These are phyloP conservation scores for Apostichopus leukothele DNA, from an alignment of 53 echinoderm and acorn worm genomes.

Conservation along the genomic window DNA sequence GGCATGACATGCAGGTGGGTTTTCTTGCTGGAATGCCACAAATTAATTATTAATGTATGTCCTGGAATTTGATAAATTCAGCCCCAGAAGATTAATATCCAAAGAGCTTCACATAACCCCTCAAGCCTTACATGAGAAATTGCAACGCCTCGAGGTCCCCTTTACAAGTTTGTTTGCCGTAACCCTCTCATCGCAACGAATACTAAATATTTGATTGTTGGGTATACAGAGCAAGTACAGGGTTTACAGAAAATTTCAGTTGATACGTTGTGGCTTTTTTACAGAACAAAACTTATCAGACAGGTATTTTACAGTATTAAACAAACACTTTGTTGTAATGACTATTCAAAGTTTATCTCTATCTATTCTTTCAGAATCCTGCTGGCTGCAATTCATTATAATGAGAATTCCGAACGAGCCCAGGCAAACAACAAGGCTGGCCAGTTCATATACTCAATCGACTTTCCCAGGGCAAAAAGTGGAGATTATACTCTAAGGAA, in stretches of 20 bases:
- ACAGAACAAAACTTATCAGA: neutral
- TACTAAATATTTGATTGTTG: neutral
- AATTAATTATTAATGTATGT: neutral
- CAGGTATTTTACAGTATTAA: neutral
- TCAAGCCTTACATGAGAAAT: too few relatives aligned
- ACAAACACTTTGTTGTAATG: neutral
- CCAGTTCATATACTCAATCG: neutral
- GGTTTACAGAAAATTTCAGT: too few relatives aligned
- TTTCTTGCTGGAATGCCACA: neutral
- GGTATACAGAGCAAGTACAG: neutral
- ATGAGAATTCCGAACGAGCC: neutral
- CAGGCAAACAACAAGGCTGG: conserved; percentile 6
- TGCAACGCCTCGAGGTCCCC: too few relatives aligned
- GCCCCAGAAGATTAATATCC: neutral
- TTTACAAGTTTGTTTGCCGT: too few relatives aligned
- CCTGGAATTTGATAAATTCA: neutral
- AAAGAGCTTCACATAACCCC: too few relatives aligned
- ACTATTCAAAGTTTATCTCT: neutral
- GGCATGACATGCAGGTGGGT: neutral
- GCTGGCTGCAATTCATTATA: neutral
- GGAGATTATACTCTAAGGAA: conserved; percentile 12
- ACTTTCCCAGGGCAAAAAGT: conserved; percentile 6
- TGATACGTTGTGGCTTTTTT: too few relatives aligned
- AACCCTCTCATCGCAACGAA: too few relatives aligned
- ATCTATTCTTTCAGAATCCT: neutral